A percentile compares a stretch with the other conserved stretches of the same genome.
These are phyloP conservation scores for Trissonchulus latispiculum DNA, from an alignment of 2,888 invertebrate species.

Conservation along the genomic window DNA sequence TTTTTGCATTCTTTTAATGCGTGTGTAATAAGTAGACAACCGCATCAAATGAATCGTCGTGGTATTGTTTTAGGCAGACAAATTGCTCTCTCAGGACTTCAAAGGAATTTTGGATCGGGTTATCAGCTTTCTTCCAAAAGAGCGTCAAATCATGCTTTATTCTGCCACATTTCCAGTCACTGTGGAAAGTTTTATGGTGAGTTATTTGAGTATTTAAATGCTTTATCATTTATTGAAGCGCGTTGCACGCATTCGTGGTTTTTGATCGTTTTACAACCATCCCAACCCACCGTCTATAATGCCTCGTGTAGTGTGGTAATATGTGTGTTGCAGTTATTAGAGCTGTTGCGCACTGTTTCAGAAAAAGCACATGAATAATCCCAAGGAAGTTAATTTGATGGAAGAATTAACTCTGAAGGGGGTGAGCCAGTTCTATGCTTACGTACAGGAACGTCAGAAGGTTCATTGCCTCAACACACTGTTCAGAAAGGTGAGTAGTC, in stretches of 20 bases:
- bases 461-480: slow-evolving; percentile 98
- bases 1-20: too few relatives aligned
- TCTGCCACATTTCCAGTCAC: slow-evolving; percentile 98
- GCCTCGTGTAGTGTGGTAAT: too few relatives aligned
- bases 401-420: slow-evolving; percentile 97
- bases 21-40: too few relatives aligned
- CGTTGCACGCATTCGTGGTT: too few relatives aligned
- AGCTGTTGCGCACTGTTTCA: slow-evolving; percentile 39
- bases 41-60: too few relatives aligned
- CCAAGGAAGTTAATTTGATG: slow-evolving; percentile 99
- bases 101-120: slow-evolving; percentile 97
- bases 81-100: slow-evolving; percentile 95
- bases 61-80: slow-evolving; percentile 64
- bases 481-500: slow-evolving; percentile 75
- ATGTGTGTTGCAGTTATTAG: too few relatives aligned
- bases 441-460: slow-evolving; percentile 98
- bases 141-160: slow-evolving; percentile 93
- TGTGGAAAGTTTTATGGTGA: slow-evolving; percentile 89
- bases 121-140: slow-evolving; percentile 77
- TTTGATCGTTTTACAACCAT: too few relatives aligned
- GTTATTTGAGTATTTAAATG: too few relatives aligned
- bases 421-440: slow-evolving; percentile 99
- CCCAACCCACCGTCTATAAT: too few relatives aligned
- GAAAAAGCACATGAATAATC: slow-evolving; percentile 79
- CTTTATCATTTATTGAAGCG: too few relatives aligned